Conservation (phyloP, 2,797 vertebrate species). For the Xenentodon cancila region DNA sequence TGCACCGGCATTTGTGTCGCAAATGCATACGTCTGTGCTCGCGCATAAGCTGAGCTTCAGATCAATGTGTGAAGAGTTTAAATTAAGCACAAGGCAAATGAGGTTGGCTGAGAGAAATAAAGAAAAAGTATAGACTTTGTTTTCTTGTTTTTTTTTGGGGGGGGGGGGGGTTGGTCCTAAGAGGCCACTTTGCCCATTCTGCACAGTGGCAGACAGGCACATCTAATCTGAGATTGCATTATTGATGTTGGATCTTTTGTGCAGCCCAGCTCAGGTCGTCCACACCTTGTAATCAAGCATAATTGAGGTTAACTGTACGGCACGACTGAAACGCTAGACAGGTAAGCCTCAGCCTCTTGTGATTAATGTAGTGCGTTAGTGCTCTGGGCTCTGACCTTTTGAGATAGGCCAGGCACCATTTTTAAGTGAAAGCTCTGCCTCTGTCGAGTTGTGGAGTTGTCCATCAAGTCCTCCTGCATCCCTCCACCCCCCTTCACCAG, state of each 20-base stretch:
- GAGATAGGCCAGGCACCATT: slow-evolving; percentile 86
- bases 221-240: slow-evolving; percentile 78
- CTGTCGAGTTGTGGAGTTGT: slow-evolving; percentile 78
- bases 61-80: slow-evolving; percentile 1
- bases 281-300: slow-evolving; percentile 84
- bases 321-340: slow-evolving; percentile 81
- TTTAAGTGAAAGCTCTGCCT: slow-evolving; percentile 85
- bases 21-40: slow-evolving; percentile 39
- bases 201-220: slow-evolving; percentile 49
- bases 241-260: slow-evolving; percentile 79
- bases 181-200: slow-evolving; percentile 19
- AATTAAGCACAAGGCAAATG: not conserved
- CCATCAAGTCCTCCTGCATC: slow-evolving; percentile 74
- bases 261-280: slow-evolving; percentile 57
- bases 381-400: slow-evolving; percentile 84
- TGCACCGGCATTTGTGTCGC: slow-evolving; percentile 59
- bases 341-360: slow-evolving; percentile 80
- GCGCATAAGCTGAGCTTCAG: slow-evolving; percentile 35
- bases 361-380: slow-evolving; percentile 84
- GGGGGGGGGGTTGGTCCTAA: no score
- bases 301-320: slow-evolving; percentile 85
- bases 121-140: not conserved
- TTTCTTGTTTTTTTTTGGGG: no score
- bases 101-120: not conserved
- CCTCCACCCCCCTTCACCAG: slow-evolving; percentile 35